Evolutionary conservation across 2,113 vertebrate species (phyloP), one percentile per base, ranked within the genome.

Genomic region (Prolemur simus): DNA sequence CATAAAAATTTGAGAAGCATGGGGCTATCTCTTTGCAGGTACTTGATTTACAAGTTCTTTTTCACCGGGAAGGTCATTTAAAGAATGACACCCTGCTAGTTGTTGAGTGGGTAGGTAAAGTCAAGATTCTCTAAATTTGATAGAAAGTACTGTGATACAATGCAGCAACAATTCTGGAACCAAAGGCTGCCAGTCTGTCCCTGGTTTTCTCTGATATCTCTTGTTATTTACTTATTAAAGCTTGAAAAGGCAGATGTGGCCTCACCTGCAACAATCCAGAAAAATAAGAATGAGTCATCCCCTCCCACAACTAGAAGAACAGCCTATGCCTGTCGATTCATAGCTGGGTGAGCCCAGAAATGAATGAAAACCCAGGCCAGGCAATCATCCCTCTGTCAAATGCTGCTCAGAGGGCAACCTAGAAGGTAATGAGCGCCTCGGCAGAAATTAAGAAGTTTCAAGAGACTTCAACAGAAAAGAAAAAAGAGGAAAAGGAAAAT

Each of bases 241-340:
- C 94, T 97, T 95, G 42, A 74, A 95, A 93, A 95, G 56, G 84
- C 84, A 47, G 66, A 93, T 81, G 4, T 18, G 49, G 87, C 69
- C 96, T 98, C 95, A 97, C 23, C 73, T 93, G 92, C 94, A 97
- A 87, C 87, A 90, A 96, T 56, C 58, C 15, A 23, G 83, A 54
- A 84, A 96, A 97, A 97, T 85, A 87, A 89, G 91, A 96, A 91
- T 98, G 97, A 98, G 94, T 98, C 98, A 98, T 85, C 68, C 9
- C 29, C 71, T 37, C 87, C 64, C n/a, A 71, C 45, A 42, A 92
- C 74, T 64, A 96, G 91, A 98, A 96, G 87, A 96, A 93, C 58
- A 96, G 85, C 39, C 27, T 0, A 63, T 94, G 97, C 32, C 9
- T 12, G 0, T 37, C 84, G 29, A 97, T 97, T 97, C 85, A 97